Evolutionary conservation across 1,140 invertebrate genomes (phyloP), one percentile per base, ranked within the genome.

Genomic region (Thaumetopoea pityocampa): DNA sequence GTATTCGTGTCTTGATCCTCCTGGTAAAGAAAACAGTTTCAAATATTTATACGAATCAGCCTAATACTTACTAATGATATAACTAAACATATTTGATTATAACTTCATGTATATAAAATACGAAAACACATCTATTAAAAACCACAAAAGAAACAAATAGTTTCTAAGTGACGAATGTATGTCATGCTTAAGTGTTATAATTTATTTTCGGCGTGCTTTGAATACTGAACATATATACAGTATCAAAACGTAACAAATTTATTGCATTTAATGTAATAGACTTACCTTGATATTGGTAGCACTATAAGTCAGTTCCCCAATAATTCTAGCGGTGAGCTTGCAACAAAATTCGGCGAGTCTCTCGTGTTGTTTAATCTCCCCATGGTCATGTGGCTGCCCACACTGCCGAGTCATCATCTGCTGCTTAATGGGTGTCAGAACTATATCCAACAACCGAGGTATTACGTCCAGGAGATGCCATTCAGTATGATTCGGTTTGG

Each of bases 391-490:
- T 1, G 71, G 52, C 35, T 74, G 66, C 0, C 62, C 64, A 35
- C 71, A 80, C 36, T 64, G 64, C 0, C 74, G 53, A 26, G 69
- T 73, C 59, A 81, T 85, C 42, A 88, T 86, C 28, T 86, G 72
- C 12, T 73, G 88, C 48, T 91, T 89, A 19, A 97, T 90, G 2
- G 96, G 95, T 32, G 92, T 88, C 3, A 92, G 87, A 17, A 95
- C 92, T 4, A 98, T 90, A 54, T 94, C 92, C 14, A 98, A 78
- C 7, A 98, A 77, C 27, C 90, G 87, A 20, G 96, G 92, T 0
- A 98, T 76, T 2, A 97, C 92, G 67, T 97, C 94, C 47, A 92
- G 89, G 64, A 97, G 93, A 2, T 92, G 90, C 90, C 94, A 96
- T 3, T 84, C 73, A 1, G 51, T 43, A 35, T 72, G 63, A 17